Percentiles rank a stretch among this genome's conserved stretches.
Conservation (phyloP, 2,888 invertebrate species). For the Ophioninae sp. region DNA sequence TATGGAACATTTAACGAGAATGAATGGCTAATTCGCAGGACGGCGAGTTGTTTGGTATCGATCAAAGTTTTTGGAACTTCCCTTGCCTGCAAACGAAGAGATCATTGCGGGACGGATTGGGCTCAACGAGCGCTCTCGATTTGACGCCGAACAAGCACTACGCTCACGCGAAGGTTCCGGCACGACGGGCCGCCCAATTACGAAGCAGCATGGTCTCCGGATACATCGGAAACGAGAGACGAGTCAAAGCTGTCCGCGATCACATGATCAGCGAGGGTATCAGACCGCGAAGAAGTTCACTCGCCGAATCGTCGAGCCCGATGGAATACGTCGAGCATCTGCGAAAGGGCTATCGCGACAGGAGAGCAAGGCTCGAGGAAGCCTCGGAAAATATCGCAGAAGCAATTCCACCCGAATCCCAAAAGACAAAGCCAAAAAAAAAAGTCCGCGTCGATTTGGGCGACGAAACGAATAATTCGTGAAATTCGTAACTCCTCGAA, state of each 20-base stretch:
- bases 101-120: conserved; percentile 13
- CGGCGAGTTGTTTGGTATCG: conserved; percentile 90
- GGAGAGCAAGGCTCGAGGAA: conserved; percentile 21
- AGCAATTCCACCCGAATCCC: neutral
- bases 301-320: conserved; percentile 46
- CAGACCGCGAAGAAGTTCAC: conserved; percentile 52
- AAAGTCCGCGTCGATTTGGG: conserved; percentile 54
- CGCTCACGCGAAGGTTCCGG: conserved; percentile 82
- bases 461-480: conserved; percentile 23
- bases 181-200: conserved; percentile 84
- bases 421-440: conserved; percentile 39
- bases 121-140: conserved; percentile 38
- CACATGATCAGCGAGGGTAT: conserved; percentile 44
- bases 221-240: conserved; percentile 80
- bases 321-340: conserved; percentile 53
- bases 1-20: too few relatives aligned
- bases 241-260: conserved; percentile 48
- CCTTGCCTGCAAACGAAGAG: conserved; percentile 82
- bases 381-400: neutral
- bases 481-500: neutral
- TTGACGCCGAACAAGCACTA: conserved; percentile 55
- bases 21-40: conserved; percentile 81
- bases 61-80: conserved; percentile 90
- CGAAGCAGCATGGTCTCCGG: conserved; percentile 82
- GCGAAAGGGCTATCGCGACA: conserved; percentile 44